Evolutionary conservation across 2,888 invertebrate species (phyloP).

Genomic region (Drosophila histrio): DNA sequence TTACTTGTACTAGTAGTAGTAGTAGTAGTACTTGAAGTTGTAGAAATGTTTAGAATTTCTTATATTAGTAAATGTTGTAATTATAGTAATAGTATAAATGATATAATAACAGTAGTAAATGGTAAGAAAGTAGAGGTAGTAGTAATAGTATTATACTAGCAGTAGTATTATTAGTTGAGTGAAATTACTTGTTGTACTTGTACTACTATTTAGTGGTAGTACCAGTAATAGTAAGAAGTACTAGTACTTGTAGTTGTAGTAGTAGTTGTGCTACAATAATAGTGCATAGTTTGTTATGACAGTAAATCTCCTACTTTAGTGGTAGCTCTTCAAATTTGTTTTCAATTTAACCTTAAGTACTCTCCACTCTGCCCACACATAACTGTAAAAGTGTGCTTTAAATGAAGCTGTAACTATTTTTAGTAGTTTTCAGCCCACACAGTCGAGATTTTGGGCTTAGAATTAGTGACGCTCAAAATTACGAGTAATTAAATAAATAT

Average conservation of each 20-base stretch:
- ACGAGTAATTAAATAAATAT: constrained; percentile 38
- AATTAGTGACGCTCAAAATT: not conserved
- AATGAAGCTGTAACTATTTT: constrained; percentile 8
- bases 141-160: too few species aligned
- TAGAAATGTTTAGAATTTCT: too few species aligned
- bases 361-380: not conserved
- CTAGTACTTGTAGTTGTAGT: not conserved
- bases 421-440: constrained; percentile 23
- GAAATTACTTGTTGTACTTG: not conserved
- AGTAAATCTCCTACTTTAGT: not conserved
- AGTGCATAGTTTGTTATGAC: not conserved
- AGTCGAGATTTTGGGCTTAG: not conserved
- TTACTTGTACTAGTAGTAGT: too few species aligned
- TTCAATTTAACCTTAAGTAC: not conserved
- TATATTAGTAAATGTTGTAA: too few species aligned
- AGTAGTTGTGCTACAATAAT: too few species aligned
- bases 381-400: not conserved
- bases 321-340: not conserved
- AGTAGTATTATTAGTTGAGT: too few species aligned
- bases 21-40: not conserved
- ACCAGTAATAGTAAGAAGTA: not conserved
- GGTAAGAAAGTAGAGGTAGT: not conserved
- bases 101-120: too few species aligned
- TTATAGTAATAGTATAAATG: too few species aligned
- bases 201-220: not conserved